Base-by-base conservation (phyloP, 2,888 invertebrate genomes). In the Steromphala cineraria region DNA sequence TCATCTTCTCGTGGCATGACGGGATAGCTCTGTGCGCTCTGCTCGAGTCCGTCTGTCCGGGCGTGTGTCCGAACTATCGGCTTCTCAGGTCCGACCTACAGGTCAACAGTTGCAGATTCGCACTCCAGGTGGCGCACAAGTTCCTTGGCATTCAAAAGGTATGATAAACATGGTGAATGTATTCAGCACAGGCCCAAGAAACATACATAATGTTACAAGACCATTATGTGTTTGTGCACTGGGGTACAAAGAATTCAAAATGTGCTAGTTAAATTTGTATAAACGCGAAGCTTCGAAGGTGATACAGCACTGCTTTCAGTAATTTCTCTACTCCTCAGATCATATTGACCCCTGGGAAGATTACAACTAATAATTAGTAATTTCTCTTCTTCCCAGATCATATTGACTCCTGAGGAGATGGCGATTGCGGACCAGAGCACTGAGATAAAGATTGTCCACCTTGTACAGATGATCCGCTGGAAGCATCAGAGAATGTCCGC, bases 1-100 rank as follows among this genome's bases (percentile, higher is more conserved):
- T 93, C 82, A 86, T 85, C 8, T 83, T 88, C 3, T 88, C 88
- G 55, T 93, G 93, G 93, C 89, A 89, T 7, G 92, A 93, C 82
- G 93, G 93, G 0, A 89, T 92, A 7, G 87, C 89, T 0, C 86
- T 94, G 8, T 93, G 93, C 81, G 91, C 92, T 13, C 87, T 94
- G 2, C 80, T 93, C 53, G 93, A 93, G 79, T 87, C 90, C 3
- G 82, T 93, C 24, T 89, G 88, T 55, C 93, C 93, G 0, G 93
- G 93, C 0, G 88, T 91, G 36, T 93, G 92, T 85, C 93, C 93
- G 0, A 19, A 52, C 19, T 52, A 46, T 15, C 19, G 90, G 53
- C 88, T 91, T 0, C 89, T 93, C 21, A 91, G 91, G 75, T 87
- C 90, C 0, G 88, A 91, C 31, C 90, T 93, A 79, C 85, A 89